These are phyloP conservation scores for Teinopalpus imperialis DNA, from an alignment of 2,888 invertebrate species.

Conservation along the genomic window DNA sequence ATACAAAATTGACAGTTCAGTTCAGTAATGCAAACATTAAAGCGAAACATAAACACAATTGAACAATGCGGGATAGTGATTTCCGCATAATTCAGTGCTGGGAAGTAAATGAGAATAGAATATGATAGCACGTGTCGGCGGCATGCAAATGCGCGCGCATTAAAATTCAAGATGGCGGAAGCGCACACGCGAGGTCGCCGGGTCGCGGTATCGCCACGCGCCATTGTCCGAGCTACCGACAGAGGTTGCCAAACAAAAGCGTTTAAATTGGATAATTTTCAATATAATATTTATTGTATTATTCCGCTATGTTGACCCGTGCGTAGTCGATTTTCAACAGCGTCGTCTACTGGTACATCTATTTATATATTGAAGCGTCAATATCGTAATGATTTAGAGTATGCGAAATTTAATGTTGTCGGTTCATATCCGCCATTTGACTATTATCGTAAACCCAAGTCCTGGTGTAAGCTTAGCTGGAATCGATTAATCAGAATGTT, in stretches of 20 bases:
- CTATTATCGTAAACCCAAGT: too few relatives aligned
- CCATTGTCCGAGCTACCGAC: conserved; percentile 49
- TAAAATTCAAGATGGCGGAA: conserved; percentile 80
- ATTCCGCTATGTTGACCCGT: too few relatives aligned
- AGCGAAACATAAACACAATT: conserved; percentile 21
- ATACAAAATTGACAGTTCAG: conserved; percentile 5
- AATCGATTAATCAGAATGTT: too few relatives aligned
- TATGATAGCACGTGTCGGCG: conserved; percentile 71
- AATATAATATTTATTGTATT: too few relatives aligned
- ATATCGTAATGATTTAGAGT: too few relatives aligned
- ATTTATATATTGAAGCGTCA: too few relatives aligned
- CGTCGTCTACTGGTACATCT: too few relatives aligned
- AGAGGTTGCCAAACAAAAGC: conserved; percentile 37
- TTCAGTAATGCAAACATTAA: conserved; percentile 8
- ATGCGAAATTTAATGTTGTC: too few relatives aligned
- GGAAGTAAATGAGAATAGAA: conserved; percentile 66
- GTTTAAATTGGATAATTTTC: neutral
- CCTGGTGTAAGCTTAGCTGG: too few relatives aligned
- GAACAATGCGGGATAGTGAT: conserved; percentile 32
- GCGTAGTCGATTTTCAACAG: too few relatives aligned
- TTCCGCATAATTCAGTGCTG: conserved; percentile 26
- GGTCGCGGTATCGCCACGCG: conserved; percentile 77
- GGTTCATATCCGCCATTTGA: too few relatives aligned
- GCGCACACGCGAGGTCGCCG: conserved; percentile 78
- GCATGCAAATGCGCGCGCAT: conserved; percentile 72